A percentile compares a stretch with the other conserved stretches of the same genome.
Evolutionary conservation across 1,140 invertebrate species (phyloP).

Genomic region (Ericerus pela): DNA sequence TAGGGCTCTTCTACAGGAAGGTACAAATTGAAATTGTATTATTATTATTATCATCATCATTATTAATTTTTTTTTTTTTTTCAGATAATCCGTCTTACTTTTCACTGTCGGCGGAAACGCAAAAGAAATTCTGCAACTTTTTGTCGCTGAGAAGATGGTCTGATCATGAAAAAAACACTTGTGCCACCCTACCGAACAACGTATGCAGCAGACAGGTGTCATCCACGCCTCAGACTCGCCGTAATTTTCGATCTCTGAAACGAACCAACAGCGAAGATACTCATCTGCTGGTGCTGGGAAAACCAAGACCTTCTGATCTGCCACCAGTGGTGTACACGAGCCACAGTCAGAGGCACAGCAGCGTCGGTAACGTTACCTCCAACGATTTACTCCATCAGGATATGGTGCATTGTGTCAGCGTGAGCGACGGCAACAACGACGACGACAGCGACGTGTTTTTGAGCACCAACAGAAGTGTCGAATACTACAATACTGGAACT

Average conservation of each 20-base stretch:
- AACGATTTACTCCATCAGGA: conserved; percentile 3
- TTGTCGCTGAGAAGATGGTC: background rate
- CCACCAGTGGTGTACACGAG: background rate
- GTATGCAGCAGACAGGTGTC: background rate
- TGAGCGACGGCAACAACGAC: background rate
- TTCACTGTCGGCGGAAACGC: background rate
- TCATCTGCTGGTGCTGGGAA: conserved; percentile 1
- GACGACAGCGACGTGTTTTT: background rate
- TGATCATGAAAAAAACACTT: background rate
- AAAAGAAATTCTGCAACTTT: background rate
- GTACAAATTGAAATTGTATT: no score
- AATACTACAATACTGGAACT: background rate
- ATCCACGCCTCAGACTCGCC: background rate
- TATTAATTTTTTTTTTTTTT: background rate
- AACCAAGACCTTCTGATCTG: conserved; percentile 5
- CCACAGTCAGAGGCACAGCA: background rate
- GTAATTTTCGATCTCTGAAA: conserved; percentile 1
- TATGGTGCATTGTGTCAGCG: conserved; percentile 4
- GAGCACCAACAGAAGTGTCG: no score
- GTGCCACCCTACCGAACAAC: background rate
- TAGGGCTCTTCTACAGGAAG: no score
- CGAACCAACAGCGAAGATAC: conserved; percentile 5
- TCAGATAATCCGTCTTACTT: conserved; percentile 1
- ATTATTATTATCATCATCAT: no score
- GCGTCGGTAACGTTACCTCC: background rate